A percentile compares a stretch with the other conserved stretches of the same genome.
phyloP scores from a whole-genome alignment of 2,888 invertebrate species.

The Ceramica pisi region DNA sequence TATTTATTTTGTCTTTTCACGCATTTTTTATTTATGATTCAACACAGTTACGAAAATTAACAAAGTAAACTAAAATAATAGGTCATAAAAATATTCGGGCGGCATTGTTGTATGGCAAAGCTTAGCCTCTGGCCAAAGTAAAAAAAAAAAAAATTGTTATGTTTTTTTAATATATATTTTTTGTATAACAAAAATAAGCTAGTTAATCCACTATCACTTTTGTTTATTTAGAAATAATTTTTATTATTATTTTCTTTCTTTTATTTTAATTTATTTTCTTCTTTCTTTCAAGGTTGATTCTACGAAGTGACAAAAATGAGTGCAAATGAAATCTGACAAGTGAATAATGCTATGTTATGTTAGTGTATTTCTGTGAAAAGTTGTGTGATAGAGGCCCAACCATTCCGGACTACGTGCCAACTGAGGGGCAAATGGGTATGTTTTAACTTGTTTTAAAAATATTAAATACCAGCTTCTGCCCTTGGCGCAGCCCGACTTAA shows the following conservation, averaged over 20 bases:
- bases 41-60: too few species aligned
- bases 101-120: too few species aligned
- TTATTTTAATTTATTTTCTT: slow-evolving; percentile 60
- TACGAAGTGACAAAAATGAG: slow-evolving; percentile 71
- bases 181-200: too few species aligned
- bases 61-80: too few species aligned
- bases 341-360: slow-evolving; percentile 65
- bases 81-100: too few species aligned
- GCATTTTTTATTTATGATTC: too few species aligned
- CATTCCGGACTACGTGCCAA: slow-evolving; percentile 85
- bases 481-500: not conserved
- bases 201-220: slow-evolving; percentile 64
- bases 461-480: too few species aligned
- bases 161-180: too few species aligned
- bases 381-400: slow-evolving; percentile 74
- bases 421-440: slow-evolving; percentile 88
- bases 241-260: slow-evolving; percentile 30
- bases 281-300: slow-evolving; percentile 76
- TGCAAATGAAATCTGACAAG: slow-evolving; percentile 70
- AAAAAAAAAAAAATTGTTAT: too few species aligned
- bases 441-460: slow-evolving; percentile 38
- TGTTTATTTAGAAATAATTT: slow-evolving; percentile 16
- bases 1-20: too few species aligned
- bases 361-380: slow-evolving; percentile 74
- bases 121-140: too few species aligned